Conservation (phyloP, 1,140 invertebrate genomes). For the Hetaerina americana region DNA sequence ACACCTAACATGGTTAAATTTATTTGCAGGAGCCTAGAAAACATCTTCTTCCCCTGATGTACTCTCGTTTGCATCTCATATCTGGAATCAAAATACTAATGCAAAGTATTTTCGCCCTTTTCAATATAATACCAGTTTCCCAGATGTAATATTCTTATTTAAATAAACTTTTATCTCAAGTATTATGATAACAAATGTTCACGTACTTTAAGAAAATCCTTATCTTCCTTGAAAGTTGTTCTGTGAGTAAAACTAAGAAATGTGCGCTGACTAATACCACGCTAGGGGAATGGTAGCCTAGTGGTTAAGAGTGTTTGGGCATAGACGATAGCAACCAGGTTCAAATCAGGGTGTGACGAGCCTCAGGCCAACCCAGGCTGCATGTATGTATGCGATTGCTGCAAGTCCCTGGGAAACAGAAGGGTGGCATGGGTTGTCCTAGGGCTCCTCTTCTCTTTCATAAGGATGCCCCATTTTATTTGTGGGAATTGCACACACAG, state of each 20-base stretch:
- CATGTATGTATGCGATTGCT: no score
- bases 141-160: conserved; percentile 33
- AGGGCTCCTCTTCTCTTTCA: no score
- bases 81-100: conserved; percentile 45
- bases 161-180: neutral
- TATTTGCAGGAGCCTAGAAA: conserved; percentile 40
- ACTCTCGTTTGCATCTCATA: conserved; percentile 51
- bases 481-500: no score
- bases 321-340: no score
- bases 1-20: conserved; percentile 14
- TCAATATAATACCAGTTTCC: conserved; percentile 46
- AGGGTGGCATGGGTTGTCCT: no score
- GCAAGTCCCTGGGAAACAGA: no score
- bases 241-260: neutral
- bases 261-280: no score
- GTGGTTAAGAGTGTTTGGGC: no score
- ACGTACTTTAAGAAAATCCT: neutral
- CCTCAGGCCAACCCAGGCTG: no score
- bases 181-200: neutral
- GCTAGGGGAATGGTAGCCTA: no score
- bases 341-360: no score
- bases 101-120: conserved; percentile 40
- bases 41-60: conserved; percentile 45
- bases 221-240: neutral
- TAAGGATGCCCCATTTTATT: no score